phyloP scores from a whole-genome alignment of 2,797 vertebrate genomes.

The Acestrorhynchus altus region DNA sequence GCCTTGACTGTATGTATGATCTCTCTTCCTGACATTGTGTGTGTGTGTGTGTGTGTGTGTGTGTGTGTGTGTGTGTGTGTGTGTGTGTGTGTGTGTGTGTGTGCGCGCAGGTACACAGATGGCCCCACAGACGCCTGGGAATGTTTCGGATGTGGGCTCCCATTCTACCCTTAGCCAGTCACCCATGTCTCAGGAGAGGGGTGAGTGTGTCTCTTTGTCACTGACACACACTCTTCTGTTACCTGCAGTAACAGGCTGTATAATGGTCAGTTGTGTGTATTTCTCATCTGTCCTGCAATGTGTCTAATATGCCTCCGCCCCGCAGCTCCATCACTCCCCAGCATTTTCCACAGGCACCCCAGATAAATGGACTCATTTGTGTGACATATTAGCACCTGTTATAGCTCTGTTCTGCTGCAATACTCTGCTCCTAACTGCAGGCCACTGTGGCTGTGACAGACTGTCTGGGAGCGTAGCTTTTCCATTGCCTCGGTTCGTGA shows the following conservation, averaged over 20 bases:
- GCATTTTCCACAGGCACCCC: conserved; percentile 9
- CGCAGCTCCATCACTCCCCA: background rate
- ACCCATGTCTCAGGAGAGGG: conserved; percentile 92
- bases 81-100: conserved; percentile 26
- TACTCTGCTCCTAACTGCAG: conserved; percentile 7
- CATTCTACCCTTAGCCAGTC: conserved; percentile 89
- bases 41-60: conserved; percentile 21
- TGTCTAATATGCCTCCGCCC: background rate
- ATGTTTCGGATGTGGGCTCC: conserved; percentile 86
- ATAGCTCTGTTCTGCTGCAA: background rate
- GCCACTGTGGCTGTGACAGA: conserved; percentile 3
- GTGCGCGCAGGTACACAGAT: conserved; percentile 83
- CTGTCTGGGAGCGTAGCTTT: background rate
- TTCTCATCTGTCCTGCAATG: conserved; percentile 12
- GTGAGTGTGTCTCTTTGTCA: conserved; percentile 67
- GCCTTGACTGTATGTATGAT: no score
- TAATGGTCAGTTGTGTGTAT: conserved; percentile 31
- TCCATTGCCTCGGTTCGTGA: background rate
- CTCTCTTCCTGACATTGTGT: no score
- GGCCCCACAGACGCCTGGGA: conserved; percentile 86
- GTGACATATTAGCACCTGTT: conserved; percentile 37
- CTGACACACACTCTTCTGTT: conserved; percentile 1
- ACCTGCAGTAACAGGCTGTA: conserved; percentile 26
- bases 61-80: conserved; percentile 12
- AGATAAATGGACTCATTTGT: conserved; percentile 44